Conservation (phyloP, 2,113 vertebrate species). For the Eudorcas thomsonii region DNA sequence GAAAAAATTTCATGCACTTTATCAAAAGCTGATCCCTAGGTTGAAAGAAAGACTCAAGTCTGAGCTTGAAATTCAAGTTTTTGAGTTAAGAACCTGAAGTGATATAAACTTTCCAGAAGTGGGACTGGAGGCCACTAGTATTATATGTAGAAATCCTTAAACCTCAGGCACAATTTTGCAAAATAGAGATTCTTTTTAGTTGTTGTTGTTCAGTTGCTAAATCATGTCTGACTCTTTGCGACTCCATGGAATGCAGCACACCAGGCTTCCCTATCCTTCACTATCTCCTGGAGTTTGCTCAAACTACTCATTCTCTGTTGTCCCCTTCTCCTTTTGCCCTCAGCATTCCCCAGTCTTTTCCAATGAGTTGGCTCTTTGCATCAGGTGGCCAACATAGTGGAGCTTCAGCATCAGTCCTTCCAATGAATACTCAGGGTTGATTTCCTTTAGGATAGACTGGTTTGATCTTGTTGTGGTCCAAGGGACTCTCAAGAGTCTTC, state of each 20-base stretch:
- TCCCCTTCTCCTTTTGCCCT: neutral
- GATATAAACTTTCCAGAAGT: neutral
- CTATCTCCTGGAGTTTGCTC: neutral
- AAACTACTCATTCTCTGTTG: neutral
- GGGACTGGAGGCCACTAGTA: too few relatives aligned
- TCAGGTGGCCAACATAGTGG: neutral
- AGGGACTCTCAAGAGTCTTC: neutral
- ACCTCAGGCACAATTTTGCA: neutral
- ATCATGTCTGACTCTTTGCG: neutral
- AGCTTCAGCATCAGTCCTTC: neutral
- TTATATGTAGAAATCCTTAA: neutral
- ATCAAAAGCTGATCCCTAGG: neutral
- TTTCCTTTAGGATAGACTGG: neutral
- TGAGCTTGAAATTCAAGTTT: neutral
- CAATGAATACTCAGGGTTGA: neutral
- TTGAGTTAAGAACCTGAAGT: neutral
- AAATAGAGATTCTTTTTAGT: neutral
- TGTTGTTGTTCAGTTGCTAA: neutral
- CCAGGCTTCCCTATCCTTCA: neutral
- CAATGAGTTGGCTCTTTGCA: neutral
- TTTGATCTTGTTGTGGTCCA: neutral
- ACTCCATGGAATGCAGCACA: neutral
- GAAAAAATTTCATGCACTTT: neutral
- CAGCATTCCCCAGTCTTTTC: neutral
- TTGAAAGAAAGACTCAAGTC: neutral